Base-by-base conservation (phyloP, 2,113 vertebrate genomes). In the Nestor notabilis region DNA sequence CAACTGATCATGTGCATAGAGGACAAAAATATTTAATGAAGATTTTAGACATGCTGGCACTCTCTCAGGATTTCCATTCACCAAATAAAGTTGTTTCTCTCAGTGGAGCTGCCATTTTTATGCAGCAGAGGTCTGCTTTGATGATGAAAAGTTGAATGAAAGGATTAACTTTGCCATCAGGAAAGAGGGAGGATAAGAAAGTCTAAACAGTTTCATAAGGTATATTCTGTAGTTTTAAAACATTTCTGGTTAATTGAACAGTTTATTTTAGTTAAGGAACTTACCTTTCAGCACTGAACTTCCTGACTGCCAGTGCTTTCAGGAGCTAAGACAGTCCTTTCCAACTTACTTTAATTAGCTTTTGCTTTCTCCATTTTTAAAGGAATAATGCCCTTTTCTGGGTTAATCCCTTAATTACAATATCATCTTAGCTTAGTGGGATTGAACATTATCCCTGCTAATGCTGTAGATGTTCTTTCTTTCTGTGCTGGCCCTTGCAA, bases 401-500 rank as follows among this genome's bases (percentile, higher is more conserved):
- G 44, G 52, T 92, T 91, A 93, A 91, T 87, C 60, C 46, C 47
- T 72, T 96, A 85, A 82, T 66, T 96, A n/a, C 44, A 75, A 63
- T 80, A 89, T 47, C 4, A 0, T 25, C 21, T 91, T 68, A 64
- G 27, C 20, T 18, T 89, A 27, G 27, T 65, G 53, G 56, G 52
- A 85, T 49, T 89, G 66, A 56, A 65, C 41, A 69, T 60, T 87
- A 76, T 80, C 53, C 66, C 13, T 88, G n/a, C 16, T 95, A 88
- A 88, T 86, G 66, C 24, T 41, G 33, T 63, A 90, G 43, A 24
- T 17, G 3, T 79, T 87, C 64, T 53, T 89, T 70, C 31, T 83
- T 44, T 85, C 41, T 72, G 31, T 83, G 9, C 25, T 77, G 82
- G 70, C 44, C 31, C 44, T 50, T 58, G 28, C 21, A 77, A 85